These are phyloP conservation scores for Enchytraeus crypticus DNA, from an alignment of 2,888 invertebrate genomes.

Conservation along the genomic window DNA sequence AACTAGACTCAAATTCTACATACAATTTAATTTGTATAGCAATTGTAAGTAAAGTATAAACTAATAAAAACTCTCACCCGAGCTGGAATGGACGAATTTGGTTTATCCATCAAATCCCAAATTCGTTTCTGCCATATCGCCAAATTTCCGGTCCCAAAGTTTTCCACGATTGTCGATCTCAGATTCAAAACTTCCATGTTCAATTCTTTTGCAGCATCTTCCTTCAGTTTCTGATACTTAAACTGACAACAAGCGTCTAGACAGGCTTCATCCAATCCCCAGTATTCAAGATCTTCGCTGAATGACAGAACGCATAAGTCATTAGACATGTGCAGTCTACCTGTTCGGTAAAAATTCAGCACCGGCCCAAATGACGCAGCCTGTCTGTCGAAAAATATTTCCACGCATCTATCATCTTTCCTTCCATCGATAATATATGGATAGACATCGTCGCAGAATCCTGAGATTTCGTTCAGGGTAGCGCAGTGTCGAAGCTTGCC, in stretches of 20 bases:
- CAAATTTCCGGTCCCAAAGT: slow-evolving; percentile 88
- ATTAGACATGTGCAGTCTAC: slow-evolving; percentile 92
- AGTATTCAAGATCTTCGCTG: no score
- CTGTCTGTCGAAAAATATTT: slow-evolving; percentile 97
- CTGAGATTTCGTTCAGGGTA: slow-evolving; percentile 74
- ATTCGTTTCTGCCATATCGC: slow-evolving; percentile 92
- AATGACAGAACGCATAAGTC: slow-evolving; percentile 99
- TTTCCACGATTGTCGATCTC: slow-evolving; percentile 70
- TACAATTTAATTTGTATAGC: no score
- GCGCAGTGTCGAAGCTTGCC: slow-evolving; percentile 74
- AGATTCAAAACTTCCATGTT: slow-evolving; percentile 93
- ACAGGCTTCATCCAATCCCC: slow-evolving; percentile 95
- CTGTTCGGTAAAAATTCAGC: slow-evolving; percentile 87
- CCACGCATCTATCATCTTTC: slow-evolving; percentile 64
- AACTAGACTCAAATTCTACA: no score
- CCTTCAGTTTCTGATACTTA: slow-evolving; percentile 94
- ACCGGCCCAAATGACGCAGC: slow-evolving; percentile 96
- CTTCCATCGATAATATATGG: slow-evolving; percentile 51
- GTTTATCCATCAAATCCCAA: slow-evolving; percentile 95
- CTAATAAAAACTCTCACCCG: no score
- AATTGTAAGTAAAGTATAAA: no score
- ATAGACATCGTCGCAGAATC: slow-evolving; percentile 80
- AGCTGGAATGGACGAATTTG: slow-evolving; percentile 90
- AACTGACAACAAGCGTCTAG: slow-evolving; percentile 97
- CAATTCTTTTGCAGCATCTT: slow-evolving; percentile 95